These are phyloP conservation scores for Siphamia tubifer DNA, from an alignment of 2,113 vertebrate species.

Conservation along the genomic window DNA sequence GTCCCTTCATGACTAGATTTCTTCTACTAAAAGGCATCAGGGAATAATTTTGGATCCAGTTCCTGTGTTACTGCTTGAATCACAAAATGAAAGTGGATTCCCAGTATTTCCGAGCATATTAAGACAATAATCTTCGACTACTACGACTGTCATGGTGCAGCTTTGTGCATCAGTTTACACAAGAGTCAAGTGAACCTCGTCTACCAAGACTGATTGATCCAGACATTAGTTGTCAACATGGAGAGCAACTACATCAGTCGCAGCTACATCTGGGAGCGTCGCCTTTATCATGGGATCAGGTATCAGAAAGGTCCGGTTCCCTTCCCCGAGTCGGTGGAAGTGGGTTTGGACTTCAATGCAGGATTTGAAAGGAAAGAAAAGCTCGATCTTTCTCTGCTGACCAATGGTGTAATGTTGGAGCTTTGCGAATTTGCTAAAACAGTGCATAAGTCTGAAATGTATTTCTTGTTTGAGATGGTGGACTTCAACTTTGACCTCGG, in stretches of 20 bases:
- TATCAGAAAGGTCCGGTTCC: background rate
- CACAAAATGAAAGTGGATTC: too few species aligned
- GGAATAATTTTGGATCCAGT: too few species aligned
- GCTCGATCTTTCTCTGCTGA: conserved; percentile 18
- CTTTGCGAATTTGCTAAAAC: conserved; percentile 24
- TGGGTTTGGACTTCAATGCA: conserved; percentile 37
- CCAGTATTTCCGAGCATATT: too few species aligned
- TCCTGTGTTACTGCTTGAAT: too few species aligned
- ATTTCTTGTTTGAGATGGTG: conserved; percentile 39
- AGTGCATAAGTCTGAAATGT: background rate
- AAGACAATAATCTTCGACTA: too few species aligned
- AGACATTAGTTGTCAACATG: too few species aligned
- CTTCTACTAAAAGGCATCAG: too few species aligned
- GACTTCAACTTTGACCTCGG: conserved; percentile 25
- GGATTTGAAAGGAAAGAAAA: conserved; percentile 6
- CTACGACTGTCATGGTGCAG: too few species aligned
- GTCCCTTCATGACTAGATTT: too few species aligned
- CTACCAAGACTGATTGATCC: too few species aligned
- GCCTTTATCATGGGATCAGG: conserved; percentile 2
- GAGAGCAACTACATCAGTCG: background rate
- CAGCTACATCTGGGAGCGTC: conserved; percentile 40
- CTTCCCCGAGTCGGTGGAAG: conserved; percentile 7
- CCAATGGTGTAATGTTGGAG: conserved; percentile 36
- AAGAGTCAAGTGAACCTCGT: too few species aligned
- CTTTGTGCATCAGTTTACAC: too few species aligned